Evolutionary conservation across 2,113 vertebrate species (phyloP).

Genomic region (Pangasianodon gigas): DNA sequence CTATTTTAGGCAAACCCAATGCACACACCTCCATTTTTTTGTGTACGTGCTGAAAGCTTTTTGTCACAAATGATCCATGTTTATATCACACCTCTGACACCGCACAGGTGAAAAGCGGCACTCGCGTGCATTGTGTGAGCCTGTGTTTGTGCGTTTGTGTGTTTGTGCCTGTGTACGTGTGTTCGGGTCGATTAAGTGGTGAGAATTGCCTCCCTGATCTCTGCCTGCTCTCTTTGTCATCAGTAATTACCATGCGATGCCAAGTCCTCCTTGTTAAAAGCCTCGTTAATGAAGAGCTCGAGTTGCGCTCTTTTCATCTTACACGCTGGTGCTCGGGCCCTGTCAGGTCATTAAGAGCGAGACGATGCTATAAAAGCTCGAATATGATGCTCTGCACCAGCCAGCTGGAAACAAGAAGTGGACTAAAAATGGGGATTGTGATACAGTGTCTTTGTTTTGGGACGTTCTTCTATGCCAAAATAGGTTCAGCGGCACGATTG

Average conservation of each 20-base stretch:
- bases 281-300: slow-evolving; percentile 37
- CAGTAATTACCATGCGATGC: slow-evolving; percentile 42
- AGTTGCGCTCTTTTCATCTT: slow-evolving; percentile 9
- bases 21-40: slow-evolving; percentile 6
- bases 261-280: slow-evolving; percentile 41
- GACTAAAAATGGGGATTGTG: neutral
- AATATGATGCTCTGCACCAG: neutral
- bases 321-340: neutral
- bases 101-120: slow-evolving; percentile 45
- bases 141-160: slow-evolving; percentile 22
- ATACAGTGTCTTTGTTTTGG: neutral
- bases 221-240: slow-evolving; percentile 15
- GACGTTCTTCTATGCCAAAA: neutral
- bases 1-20: slow-evolving; percentile 17
- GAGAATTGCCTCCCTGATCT: slow-evolving; percentile 34
- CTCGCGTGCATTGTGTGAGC: neutral
- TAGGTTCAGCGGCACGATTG: neutral
- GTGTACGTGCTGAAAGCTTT: neutral
- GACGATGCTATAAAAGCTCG: slow-evolving; percentile 18
- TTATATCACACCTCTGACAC: slow-evolving; percentile 18
- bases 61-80: slow-evolving; percentile 20
- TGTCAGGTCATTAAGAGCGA: slow-evolving; percentile 36
- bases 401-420: neutral
- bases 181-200: slow-evolving; percentile 29
- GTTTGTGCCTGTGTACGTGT: slow-evolving; percentile 9